Evolutionary conservation across 2,113 vertebrate species (phyloP), one percentile per base, ranked within the genome.

Genomic region (Chaetura pelagica): DNA sequence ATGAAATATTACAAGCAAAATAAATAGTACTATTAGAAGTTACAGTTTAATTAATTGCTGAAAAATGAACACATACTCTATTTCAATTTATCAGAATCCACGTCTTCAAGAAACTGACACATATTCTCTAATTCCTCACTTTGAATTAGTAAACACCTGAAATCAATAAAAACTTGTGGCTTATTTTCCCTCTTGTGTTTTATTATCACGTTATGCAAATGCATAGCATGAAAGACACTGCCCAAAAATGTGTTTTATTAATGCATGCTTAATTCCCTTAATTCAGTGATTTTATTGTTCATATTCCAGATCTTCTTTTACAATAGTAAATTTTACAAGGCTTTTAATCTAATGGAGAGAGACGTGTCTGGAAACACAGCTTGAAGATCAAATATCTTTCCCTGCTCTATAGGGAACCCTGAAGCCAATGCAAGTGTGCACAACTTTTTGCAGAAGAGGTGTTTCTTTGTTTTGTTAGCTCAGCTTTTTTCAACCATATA

Each of bases 291-390:
- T 84, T 73, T 29, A 23, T 59, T 59, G 76, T 94, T 90, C 75
- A 76, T 84, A 92, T 82, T 94, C 95, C 78, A 90, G 2, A 1
- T 76, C 30, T 95, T 7, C 10, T 74, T 93, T 91, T 95, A 57
- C 80, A 96, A 90, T 76, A 96, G 89, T 75, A 93, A 91, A 84
- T 97, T 78, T 90, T 32, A 96, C 61, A 61, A 71, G 54, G 21
- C n/a, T 95, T 92, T 95, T 92, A 96, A 46, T 93, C 26, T 69
- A 86, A 93, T 62, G 57, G 22, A 58, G 22, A 58, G 22, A 92
- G 34, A 91, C 27, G 40, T 76, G 90, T 49, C 42, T 94, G 89
- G 71, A 92, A 95, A 55, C 71, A 84, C 42, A 24, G 5, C 18
- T 84, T 83, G 77, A 78, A 86, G 26, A 51, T n/a, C 72, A 84